phyloP scores from a whole-genome alignment of 2,113 vertebrate species.

The Syngnathus scovelli region DNA sequence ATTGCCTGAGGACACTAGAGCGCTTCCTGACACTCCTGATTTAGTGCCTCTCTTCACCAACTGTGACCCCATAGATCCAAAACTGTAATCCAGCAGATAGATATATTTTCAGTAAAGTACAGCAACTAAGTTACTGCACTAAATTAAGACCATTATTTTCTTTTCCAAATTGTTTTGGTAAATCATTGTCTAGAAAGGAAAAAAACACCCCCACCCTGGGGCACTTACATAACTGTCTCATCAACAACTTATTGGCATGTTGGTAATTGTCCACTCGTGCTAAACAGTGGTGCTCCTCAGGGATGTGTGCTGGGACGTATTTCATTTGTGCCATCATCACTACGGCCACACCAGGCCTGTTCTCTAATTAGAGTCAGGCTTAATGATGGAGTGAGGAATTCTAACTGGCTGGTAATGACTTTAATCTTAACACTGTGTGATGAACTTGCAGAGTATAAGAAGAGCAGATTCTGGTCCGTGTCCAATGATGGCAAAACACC shows the following conservation, averaged over 20 bases:
- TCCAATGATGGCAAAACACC: not conserved
- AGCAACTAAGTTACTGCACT: not conserved
- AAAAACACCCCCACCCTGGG: not conserved
- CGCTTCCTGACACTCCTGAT: slow-evolving; percentile 29
- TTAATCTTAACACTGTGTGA: not conserved
- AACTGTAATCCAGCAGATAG: not conserved
- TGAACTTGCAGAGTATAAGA: not conserved
- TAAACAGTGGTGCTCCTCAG: not conserved
- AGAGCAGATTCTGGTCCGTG: not conserved
- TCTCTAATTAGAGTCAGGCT: not conserved
- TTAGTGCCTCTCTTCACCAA: slow-evolving; percentile 47
- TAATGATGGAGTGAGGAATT: not conserved
- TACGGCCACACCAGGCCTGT: not conserved
- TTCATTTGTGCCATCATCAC: not conserved
- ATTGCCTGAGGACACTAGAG: slow-evolving; percentile 30
- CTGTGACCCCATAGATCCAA: not conserved
- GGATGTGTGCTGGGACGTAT: not conserved
- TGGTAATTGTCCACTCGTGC: not conserved
- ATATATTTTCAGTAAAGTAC: not conserved
- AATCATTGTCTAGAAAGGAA: not conserved
- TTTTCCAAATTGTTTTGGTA: too few species aligned
- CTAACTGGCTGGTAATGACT: not conserved
- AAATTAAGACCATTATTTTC: not conserved
- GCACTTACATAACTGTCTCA: not conserved
- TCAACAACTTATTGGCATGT: not conserved